These are phyloP conservation scores for Rhamphomyia laevipes DNA, from an alignment of 2,888 invertebrate genomes.

Conservation along the genomic window DNA sequence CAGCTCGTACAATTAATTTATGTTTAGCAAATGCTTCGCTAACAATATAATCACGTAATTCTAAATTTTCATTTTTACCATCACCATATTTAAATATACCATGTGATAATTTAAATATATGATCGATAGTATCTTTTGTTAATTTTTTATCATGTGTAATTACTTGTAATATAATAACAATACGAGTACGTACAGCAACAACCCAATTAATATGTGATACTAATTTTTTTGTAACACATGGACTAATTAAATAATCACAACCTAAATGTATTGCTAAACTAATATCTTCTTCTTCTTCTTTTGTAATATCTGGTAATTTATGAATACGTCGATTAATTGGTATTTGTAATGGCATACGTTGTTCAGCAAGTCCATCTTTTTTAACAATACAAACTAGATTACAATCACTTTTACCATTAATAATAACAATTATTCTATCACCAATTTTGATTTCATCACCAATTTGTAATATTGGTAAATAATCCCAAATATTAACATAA, in stretches of 20 bases:
- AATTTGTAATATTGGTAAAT: background rate
- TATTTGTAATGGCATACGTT: conserved; percentile 1
- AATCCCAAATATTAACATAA: conserved; percentile 6
- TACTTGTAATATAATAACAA: no score
- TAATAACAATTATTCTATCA: background rate
- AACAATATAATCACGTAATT: no score
- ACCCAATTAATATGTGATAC: no score
- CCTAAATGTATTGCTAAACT: conserved; percentile 1
- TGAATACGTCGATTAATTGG: background rate
- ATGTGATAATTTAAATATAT: no score
- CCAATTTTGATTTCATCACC: conserved; percentile 7
- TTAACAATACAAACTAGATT: conserved; percentile 4
- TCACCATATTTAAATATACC: no score
- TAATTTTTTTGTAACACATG: background rate
- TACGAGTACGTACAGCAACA: no score
- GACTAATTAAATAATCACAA: conserved; percentile 8
- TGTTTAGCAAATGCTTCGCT: no score
- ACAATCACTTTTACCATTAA: background rate
- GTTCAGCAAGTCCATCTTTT: conserved; percentile 1
- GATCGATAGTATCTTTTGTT: no score
- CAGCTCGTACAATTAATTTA: no score
- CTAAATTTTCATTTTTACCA: no score
- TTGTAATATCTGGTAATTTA: background rate
- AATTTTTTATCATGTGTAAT: no score
- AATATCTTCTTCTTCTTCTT: conserved; percentile 7